Percentiles rank a stretch among this genome's conserved stretches.
Conservation (phyloP, 1,140 invertebrate genomes). For the Ditylenchus dipsaci region DNA sequence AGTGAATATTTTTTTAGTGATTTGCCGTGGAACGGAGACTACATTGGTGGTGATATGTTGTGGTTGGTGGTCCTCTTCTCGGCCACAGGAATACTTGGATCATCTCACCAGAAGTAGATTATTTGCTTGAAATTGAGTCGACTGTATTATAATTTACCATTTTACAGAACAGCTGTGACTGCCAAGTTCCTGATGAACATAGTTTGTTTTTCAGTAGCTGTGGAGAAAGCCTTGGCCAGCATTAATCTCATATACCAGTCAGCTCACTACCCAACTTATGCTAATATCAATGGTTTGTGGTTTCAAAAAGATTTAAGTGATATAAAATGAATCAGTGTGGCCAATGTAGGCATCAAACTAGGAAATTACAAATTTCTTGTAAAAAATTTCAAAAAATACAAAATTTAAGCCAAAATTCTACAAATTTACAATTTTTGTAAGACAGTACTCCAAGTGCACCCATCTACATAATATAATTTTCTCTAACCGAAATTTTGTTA, state of each 20-base stretch:
- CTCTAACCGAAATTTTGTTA: too few species aligned
- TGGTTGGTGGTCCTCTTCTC: constrained; percentile 53
- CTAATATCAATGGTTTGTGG: constrained; percentile 13
- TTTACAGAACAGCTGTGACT: background rate
- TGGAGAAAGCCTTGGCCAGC: constrained; percentile 48
- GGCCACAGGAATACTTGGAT: constrained; percentile 45
- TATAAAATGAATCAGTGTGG: too few species aligned
- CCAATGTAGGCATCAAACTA: too few species aligned
- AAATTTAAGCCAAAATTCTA: too few species aligned
- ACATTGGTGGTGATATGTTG: constrained; percentile 52
- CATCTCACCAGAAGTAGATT: constrained; percentile 27
- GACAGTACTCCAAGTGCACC: too few species aligned
- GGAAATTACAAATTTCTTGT: too few species aligned
- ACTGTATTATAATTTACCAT: background rate
- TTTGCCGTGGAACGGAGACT: constrained; percentile 55
- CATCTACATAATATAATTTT: too few species aligned
- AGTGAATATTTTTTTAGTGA: constrained; percentile 31
- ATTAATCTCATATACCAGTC: constrained; percentile 57
- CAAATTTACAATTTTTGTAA: too few species aligned
- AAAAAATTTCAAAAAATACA: too few species aligned
- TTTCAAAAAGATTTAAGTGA: too few species aligned
- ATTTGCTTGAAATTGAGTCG: background rate
- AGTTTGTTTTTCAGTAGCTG: constrained; percentile 37
- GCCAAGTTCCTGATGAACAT: constrained; percentile 47
- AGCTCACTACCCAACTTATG: constrained; percentile 39